phyloP scores from a whole-genome alignment of 37 sponge, comb jelly and placozoan genomes.

The Spongilla lacustris region DNA sequence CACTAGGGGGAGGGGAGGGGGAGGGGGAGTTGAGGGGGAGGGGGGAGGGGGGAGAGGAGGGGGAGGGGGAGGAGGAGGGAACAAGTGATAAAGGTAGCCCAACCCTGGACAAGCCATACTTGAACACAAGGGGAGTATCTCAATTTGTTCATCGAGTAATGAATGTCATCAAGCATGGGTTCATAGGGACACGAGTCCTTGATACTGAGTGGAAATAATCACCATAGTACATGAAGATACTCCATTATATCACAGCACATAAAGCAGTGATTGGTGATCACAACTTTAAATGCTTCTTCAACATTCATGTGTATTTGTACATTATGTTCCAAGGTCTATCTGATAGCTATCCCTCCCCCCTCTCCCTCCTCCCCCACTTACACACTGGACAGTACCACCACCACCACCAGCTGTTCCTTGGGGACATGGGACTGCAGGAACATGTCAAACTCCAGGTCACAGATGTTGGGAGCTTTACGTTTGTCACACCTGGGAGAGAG shows the following conservation, averaged over 20 bases:
- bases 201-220: too few species aligned
- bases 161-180: slow-evolving; percentile 77
- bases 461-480: slow-evolving; percentile 61
- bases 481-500: slow-evolving; percentile 70
- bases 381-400: slow-evolving; percentile 59
- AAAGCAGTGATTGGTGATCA: neutral
- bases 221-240: neutral
- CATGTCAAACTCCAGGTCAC: slow-evolving; percentile 87
- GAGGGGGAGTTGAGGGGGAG: too few species aligned
- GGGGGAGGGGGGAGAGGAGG: neutral
- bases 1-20: slow-evolving; percentile 19
- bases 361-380: slow-evolving; percentile 25
- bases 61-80: neutral
- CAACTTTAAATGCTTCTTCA: too few species aligned
- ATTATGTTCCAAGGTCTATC: too few species aligned
- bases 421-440: slow-evolving; percentile 79
- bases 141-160: slow-evolving; percentile 64
- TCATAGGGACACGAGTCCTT: slow-evolving; percentile 64
- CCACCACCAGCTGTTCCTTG: slow-evolving; percentile 70
- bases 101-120: slow-evolving; percentile 32
- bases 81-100: neutral
- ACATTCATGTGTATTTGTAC: too few species aligned
- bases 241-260: neutral
- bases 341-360: neutral
- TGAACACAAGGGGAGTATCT: slow-evolving; percentile 65